These are phyloP conservation scores for Zonotrichia albicollis DNA, from an alignment of 2,797 vertebrate genomes.

Conservation along the genomic window DNA sequence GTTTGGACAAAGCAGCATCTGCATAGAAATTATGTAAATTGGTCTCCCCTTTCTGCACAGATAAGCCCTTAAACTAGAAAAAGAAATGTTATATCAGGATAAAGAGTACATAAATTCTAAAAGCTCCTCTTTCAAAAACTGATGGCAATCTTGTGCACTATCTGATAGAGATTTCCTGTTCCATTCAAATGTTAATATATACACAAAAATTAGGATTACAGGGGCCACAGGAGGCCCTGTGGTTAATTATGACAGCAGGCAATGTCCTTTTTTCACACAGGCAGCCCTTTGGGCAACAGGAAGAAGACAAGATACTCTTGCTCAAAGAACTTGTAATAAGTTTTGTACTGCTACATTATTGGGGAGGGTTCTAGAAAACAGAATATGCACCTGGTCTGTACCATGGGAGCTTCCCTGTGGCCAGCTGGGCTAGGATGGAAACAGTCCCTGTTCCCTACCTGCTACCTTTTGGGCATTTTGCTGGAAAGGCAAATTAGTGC, in stretches of 20 bases:
- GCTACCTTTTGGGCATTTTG: not conserved
- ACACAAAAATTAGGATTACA: not conserved
- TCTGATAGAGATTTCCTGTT: not conserved
- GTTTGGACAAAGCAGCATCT: not conserved
- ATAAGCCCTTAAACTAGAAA: not conserved
- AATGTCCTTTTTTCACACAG: not conserved
- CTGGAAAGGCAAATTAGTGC: not conserved
- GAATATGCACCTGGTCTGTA: not conserved
- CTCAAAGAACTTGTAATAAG: not conserved
- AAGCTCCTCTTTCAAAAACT: not conserved
- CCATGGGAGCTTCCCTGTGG: not conserved
- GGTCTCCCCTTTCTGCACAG: not conserved
- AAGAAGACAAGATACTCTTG: not conserved
- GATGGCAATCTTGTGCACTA: not conserved
- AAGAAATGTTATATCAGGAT: not conserved
- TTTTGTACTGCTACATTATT: not conserved
- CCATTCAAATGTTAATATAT: not conserved
- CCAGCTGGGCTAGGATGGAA: not conserved
- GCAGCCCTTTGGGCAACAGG: not conserved
- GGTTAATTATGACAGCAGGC: not conserved
- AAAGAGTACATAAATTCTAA: not conserved
- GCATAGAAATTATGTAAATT: not conserved
- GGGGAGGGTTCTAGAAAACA: not conserved
- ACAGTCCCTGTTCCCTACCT: not conserved
- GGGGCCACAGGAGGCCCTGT: not conserved